Percentiles rank a stretch among this genome's conserved stretches.
Evolutionary conservation across 23 tunicate genomes (phyloP).

Genomic region (Oikopleura dioica): DNA sequence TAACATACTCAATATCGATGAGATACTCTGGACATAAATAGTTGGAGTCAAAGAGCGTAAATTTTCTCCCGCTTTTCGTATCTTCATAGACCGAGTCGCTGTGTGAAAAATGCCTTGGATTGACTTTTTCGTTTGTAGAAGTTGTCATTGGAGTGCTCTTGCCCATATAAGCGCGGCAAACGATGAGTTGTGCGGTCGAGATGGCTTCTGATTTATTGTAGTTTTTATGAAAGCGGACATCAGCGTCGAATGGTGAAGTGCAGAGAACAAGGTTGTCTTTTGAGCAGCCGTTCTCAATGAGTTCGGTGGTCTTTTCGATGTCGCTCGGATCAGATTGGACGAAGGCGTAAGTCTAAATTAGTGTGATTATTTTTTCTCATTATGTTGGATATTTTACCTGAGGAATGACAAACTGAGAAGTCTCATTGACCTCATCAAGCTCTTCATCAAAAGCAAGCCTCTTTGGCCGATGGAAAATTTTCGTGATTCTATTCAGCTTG

Average conservation of each 20-base stretch:
- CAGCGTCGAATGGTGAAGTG: background rate
- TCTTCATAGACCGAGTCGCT: background rate
- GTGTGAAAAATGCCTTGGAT: background rate
- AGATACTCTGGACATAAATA: constrained; percentile 66
- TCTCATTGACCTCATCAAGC: background rate
- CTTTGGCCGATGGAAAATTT: background rate
- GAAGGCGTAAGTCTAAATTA: background rate
- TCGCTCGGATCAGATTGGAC: background rate
- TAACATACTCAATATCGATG: constrained; percentile 58
- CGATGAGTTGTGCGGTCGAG: background rate
- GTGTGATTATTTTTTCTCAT: background rate
- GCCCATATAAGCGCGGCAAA: background rate
- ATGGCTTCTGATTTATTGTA: background rate
- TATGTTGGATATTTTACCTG: too few species aligned
- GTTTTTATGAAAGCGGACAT: background rate
- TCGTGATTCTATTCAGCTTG: background rate
- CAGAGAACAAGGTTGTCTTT: too few species aligned
- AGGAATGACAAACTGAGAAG: too few species aligned
- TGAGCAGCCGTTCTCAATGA: background rate
- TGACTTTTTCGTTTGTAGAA: background rate
- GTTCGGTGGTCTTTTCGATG: background rate
- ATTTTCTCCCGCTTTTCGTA: background rate
- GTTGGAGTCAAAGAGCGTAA: constrained; percentile 19
- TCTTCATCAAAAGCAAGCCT: background rate
- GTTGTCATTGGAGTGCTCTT: background rate